Evolutionary conservation across 92 coral and sea anemone genomes (phyloP).

Genomic region (Palythoa caribaeorum): DNA sequence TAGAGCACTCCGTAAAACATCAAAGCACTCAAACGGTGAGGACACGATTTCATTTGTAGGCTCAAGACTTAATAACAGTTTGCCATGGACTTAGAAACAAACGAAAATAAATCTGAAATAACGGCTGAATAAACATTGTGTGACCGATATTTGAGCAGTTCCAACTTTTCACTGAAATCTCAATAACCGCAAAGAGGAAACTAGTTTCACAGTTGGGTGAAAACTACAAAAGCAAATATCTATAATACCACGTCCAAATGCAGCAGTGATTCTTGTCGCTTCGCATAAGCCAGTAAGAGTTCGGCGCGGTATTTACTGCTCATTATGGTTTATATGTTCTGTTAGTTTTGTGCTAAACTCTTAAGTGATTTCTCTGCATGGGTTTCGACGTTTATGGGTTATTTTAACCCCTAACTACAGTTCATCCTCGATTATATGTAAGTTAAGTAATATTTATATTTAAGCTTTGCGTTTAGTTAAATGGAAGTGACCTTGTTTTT

Average conservation of each 20-base stretch:
- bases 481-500: conserved; percentile 34
- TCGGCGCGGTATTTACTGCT: too few species aligned
- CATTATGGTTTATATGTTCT: not conserved
- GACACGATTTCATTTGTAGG: not conserved
- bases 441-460: conserved; percentile 25
- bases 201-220: not conserved
- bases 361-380: conserved; percentile 33
- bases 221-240: not conserved
- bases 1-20: not conserved
- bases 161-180: not conserved
- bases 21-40: not conserved
- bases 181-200: not conserved
- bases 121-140: conserved; percentile 33
- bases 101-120: conserved; percentile 16
- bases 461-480: conserved; percentile 3
- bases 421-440: conserved; percentile 25
- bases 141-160: not conserved
- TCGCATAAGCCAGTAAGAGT: not conserved
- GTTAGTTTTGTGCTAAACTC: conserved; percentile 26
- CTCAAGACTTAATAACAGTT: conserved; percentile 19
- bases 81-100: conserved; percentile 36
- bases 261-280: not conserved
- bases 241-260: not conserved
- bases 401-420: conserved; percentile 48
- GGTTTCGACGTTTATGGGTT: conserved; percentile 31